phyloP scores from a whole-genome alignment of 1,140 invertebrate genomes.

The Lepidurus arcticus region DNA sequence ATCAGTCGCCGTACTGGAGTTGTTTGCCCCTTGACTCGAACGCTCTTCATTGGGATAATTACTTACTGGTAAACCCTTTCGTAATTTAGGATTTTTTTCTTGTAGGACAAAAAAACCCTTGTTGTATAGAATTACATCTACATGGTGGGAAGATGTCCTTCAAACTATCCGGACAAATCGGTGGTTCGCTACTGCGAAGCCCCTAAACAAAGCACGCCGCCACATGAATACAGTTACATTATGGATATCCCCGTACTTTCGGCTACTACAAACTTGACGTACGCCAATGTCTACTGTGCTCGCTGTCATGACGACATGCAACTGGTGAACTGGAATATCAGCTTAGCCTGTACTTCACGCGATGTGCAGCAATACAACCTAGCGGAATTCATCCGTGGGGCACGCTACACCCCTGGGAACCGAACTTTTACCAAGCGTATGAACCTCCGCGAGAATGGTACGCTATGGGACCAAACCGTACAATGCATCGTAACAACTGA shows the following conservation, averaged over 20 bases:
- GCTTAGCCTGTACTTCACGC: conserved; percentile 9
- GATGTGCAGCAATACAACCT: not conserved
- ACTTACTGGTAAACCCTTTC: not conserved
- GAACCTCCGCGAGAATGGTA: not conserved
- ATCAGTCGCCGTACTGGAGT: not conserved
- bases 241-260: conserved; percentile 34
- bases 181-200: not conserved
- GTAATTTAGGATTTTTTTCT: not conserved
- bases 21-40: not conserved
- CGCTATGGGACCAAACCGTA: not conserved
- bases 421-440: conserved; percentile 7
- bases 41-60: not conserved
- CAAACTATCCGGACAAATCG: not conserved
- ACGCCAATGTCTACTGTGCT: conserved; percentile 43
- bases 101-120: not conserved
- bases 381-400: not conserved
- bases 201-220: not conserved
- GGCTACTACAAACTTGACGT: conserved; percentile 34
- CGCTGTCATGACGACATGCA: conserved; percentile 39
- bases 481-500: conserved; percentile 16
- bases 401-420: conserved; percentile 1
- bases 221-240: conserved; percentile 27
- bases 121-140: conserved; percentile 24
- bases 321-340: conserved; percentile 33
- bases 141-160: conserved; percentile 30